A percentile compares a stretch with the other conserved stretches of the same genome.
These are phyloP conservation scores for Ceriagrion tenellum DNA, from an alignment of 2,888 invertebrate species.

Conservation along the genomic window DNA sequence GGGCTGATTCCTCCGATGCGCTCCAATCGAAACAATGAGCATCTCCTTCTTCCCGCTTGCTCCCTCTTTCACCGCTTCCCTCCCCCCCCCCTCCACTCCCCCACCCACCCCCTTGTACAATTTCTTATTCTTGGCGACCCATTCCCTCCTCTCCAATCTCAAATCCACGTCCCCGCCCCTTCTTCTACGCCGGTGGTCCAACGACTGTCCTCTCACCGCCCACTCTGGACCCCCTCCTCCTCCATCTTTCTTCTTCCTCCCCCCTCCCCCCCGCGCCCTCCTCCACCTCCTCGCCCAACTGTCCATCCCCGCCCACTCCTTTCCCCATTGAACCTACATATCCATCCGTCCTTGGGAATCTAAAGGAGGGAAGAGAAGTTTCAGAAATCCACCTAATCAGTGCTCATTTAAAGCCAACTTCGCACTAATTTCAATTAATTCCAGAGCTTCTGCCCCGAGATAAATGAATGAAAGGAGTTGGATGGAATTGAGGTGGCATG, in stretches of 20 bases:
- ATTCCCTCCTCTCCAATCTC: neutral
- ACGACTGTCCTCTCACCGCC: neutral
- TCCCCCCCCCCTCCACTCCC: neutral
- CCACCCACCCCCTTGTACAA: neutral
- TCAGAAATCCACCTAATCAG: no score
- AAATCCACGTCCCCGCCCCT: neutral
- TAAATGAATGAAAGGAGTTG: no score
- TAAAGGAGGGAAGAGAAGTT: no score
- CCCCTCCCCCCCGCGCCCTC: neutral
- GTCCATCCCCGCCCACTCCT: no score
- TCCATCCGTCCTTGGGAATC: no score
- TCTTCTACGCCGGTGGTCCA: neutral
- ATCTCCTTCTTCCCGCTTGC: neutral
- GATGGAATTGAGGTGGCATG: no score
- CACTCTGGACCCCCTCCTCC: neutral
- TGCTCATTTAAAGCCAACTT: neutral
- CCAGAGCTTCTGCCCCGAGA: no score
- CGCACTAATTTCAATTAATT: no score
- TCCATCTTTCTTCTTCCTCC: neutral
- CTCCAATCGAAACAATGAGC: slow-evolving; percentile 63
- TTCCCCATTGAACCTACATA: no score
- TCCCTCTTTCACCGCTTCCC: neutral
- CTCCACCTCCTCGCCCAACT: no score
- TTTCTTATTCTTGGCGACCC: neutral
- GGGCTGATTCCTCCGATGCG: slow-evolving; percentile 61